Evolutionary conservation across 2,113 vertebrate genomes (phyloP), one percentile per base, ranked within the genome.

Genomic region (Semicossyphus pulcher): DNA sequence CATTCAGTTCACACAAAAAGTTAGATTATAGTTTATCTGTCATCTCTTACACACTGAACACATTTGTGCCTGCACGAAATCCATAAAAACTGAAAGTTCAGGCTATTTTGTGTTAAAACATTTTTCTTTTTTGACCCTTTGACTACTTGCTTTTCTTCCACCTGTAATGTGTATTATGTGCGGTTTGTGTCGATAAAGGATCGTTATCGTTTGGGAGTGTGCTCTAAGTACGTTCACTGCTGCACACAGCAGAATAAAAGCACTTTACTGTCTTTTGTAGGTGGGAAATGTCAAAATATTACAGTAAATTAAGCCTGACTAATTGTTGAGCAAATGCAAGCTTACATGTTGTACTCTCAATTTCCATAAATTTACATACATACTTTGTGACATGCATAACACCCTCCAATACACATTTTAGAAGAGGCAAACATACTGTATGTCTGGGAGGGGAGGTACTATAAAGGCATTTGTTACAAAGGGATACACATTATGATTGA

Each of bases 321-420:
- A 0, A 58, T 4, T 1, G 2, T 57, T 25, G 26, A 37, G 26
- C 32, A 58, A 67, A 51, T 57, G 45, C 5, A 48, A 31, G 7
- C 47, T 49, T 23, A 39, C 12, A 70, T 44, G 60, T 75, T 75
- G 70, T 73, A 72, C 51, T 82, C 65, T 76, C 60, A 74, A 21
- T 72, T 86, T 73, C 64, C 59, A 83, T 64, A 68, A 67, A 61
- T 76, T 39, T 72, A 80, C 76, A 78, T 51, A 87, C 86, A 60
- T 65, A 84, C 80, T 67, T 72, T 79, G 60, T 79, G 73, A 89
- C 89, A 90, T 90, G 88, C 90, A 89, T 60, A 88, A 88, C 76
- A 88, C 69, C 67, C 76, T 83, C 81, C 54, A 37, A 81, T 68
- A 81, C 66, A 77, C 52, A 44, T 59, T 66, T 39, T 45, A 42